phyloP scores from a whole-genome alignment of 2,113 vertebrate species.

The Bujurquina vittata region DNA sequence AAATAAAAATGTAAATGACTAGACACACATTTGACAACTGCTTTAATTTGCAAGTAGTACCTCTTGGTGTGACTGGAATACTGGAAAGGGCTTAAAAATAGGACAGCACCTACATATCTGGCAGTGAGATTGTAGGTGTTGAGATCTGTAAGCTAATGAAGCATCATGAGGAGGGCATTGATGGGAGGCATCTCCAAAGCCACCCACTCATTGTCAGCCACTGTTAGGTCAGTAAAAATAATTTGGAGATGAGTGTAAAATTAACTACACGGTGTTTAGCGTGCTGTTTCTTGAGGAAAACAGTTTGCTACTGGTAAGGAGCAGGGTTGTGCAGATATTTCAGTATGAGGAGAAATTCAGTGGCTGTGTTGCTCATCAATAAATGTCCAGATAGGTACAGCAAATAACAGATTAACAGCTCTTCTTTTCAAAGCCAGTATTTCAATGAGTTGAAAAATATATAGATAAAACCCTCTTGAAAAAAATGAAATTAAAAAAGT shows the following conservation, averaged over 20 bases:
- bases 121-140: slow-evolving; percentile 31
- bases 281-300: neutral
- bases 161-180: neutral
- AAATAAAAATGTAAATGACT: slow-evolving; percentile 12
- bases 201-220: slow-evolving; percentile 7
- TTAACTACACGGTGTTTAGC: neutral
- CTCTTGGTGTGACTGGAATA: neutral
- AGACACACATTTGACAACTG: neutral
- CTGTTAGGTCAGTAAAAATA: neutral
- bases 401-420: neutral
- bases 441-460: neutral
- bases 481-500: rapidly evolving
- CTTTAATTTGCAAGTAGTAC: neutral
- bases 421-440: neutral
- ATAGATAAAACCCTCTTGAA: rapidly evolving
- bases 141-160: neutral
- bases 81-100: neutral
- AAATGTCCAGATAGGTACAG: neutral
- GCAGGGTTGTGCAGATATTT: neutral
- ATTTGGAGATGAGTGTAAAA: slow-evolving; percentile 5
- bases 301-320: neutral
- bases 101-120: neutral
- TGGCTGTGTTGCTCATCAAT: neutral
- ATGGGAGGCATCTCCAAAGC: slow-evolving; percentile 24
- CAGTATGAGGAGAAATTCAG: neutral